These are phyloP conservation scores for Drosophila neutralis DNA, from an alignment of 2,888 invertebrate species.

Conservation along the genomic window DNA sequence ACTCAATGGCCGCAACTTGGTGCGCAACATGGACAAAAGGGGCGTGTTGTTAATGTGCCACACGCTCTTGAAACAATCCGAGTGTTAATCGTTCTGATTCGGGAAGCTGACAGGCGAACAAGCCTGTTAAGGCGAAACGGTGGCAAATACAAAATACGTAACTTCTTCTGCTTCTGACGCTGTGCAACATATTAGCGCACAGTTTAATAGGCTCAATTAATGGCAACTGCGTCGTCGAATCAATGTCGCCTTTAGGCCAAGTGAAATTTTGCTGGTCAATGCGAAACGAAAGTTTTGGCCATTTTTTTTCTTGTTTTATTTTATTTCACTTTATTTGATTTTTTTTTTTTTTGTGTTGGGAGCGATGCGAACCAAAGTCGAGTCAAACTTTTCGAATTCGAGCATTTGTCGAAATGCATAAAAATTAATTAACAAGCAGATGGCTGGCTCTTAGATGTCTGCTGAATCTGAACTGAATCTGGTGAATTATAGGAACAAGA, in stretches of 20 bases:
- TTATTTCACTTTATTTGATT: background rate
- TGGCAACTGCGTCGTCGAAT: slow-evolving; percentile 63
- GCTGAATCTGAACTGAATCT: slow-evolving; percentile 17
- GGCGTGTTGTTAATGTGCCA: slow-evolving; percentile 49
- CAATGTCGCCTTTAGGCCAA: slow-evolving; percentile 49
- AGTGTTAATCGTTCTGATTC: slow-evolving; percentile 73
- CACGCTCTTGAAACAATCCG: slow-evolving; percentile 55
- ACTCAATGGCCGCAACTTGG: slow-evolving; percentile 7
- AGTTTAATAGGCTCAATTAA: slow-evolving; percentile 75
- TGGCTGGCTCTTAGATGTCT: slow-evolving; percentile 16
- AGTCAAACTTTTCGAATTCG: slow-evolving; percentile 56
- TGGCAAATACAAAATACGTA: slow-evolving; percentile 28
- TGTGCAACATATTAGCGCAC: slow-evolving; percentile 71
- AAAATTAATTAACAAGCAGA: slow-evolving; percentile 78
- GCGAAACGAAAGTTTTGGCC: slow-evolving; percentile 4
- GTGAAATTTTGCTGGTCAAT: slow-evolving; percentile 61
- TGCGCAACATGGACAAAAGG: slow-evolving; percentile 11
- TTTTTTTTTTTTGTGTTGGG: slow-evolving; percentile 29
- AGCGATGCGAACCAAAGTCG: slow-evolving; percentile 45
- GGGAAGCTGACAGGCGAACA: slow-evolving; percentile 65
- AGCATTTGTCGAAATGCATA: slow-evolving; percentile 76
- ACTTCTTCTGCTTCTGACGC: slow-evolving; percentile 34
- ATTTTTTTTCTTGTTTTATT: slow-evolving; percentile 27
- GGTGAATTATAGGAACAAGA: slow-evolving; percentile 48
- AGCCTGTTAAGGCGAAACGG: slow-evolving; percentile 32